Percentiles rank a stretch among this genome's conserved stretches.
These are phyloP conservation scores for Leucoma salicis DNA, from an alignment of 2,888 invertebrate genomes.

Conservation along the genomic window DNA sequence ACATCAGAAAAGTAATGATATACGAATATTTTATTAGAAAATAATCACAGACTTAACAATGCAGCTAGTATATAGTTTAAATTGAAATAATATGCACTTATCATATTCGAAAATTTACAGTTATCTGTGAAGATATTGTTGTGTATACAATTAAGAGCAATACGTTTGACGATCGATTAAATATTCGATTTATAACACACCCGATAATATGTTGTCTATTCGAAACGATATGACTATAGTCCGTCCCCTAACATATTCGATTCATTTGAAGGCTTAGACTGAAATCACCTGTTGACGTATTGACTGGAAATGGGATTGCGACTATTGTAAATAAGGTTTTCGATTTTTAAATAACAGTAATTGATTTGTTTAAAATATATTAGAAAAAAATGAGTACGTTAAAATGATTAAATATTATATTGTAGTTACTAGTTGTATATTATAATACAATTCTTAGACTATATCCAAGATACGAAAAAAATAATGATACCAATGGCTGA, in stretches of 20 bases:
- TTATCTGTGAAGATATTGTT: conserved; percentile 19
- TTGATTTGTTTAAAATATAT: conserved; percentile 5
- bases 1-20: conserved; percentile 22
- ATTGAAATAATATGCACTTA: conserved; percentile 11
- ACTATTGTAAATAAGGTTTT: background rate
- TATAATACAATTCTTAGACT: no score
- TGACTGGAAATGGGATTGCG: conserved; percentile 9
- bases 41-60: conserved; percentile 27
- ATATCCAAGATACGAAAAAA: no score
- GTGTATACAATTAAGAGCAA: conserved; percentile 32
- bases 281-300: conserved; percentile 19
- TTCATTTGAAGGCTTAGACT: conserved; percentile 52
- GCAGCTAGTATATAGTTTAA: conserved; percentile 40
- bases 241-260: conserved; percentile 55
- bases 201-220: conserved; percentile 10
- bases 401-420: background rate
- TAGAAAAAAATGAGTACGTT: background rate
- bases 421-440: background rate
- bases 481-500: no score
- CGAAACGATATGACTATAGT: conserved; percentile 36
- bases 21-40: conserved; percentile 29
- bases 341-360: background rate
- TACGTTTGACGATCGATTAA: conserved; percentile 31
- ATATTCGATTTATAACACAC: conserved; percentile 13
- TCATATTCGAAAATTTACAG: conserved; percentile 12